phyloP scores from a whole-genome alignment of 2,888 invertebrate genomes.

The Adelphocoris suturalis region DNA sequence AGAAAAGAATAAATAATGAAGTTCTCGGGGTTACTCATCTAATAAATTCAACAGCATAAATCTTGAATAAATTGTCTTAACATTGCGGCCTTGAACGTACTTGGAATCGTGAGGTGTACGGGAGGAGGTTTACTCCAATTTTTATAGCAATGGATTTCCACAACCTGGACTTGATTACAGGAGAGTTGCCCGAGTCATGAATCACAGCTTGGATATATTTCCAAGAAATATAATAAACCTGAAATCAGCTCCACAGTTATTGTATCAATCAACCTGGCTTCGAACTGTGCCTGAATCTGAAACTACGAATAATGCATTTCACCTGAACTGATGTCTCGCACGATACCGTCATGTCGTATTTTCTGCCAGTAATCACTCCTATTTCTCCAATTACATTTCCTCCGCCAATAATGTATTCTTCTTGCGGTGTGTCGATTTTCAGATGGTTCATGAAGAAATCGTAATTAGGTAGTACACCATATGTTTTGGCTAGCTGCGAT shows the following conservation, averaged over 20 bases:
- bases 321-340: conserved; percentile 72
- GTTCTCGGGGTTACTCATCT: neutral
- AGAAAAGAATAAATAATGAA: neutral
- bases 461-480: conserved; percentile 71
- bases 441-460: conserved; percentile 71
- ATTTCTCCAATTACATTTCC: conserved; percentile 72
- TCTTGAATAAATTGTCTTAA: neutral
- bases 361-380: conserved; percentile 69
- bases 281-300: too few species aligned
- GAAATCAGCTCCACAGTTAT: conserved; percentile 3
- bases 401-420: conserved; percentile 70
- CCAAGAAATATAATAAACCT: conserved; percentile 66
- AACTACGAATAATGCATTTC: neutral
- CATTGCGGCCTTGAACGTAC: neutral
- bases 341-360: conserved; percentile 69
- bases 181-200: conserved; percentile 55
- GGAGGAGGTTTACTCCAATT: conserved; percentile 69
- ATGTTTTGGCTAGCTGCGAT: conserved; percentile 54
- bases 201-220: conserved; percentile 52
- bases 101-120: conserved; percentile 66
- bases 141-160: conserved; percentile 70
- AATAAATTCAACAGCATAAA: too few species aligned
- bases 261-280: neutral
- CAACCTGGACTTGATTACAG: conserved; percentile 46
- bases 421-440: conserved; percentile 61